These are phyloP conservation scores for Rhagophthalmus giganteus DNA, from an alignment of 2,888 invertebrate species.

Conservation along the genomic window DNA sequence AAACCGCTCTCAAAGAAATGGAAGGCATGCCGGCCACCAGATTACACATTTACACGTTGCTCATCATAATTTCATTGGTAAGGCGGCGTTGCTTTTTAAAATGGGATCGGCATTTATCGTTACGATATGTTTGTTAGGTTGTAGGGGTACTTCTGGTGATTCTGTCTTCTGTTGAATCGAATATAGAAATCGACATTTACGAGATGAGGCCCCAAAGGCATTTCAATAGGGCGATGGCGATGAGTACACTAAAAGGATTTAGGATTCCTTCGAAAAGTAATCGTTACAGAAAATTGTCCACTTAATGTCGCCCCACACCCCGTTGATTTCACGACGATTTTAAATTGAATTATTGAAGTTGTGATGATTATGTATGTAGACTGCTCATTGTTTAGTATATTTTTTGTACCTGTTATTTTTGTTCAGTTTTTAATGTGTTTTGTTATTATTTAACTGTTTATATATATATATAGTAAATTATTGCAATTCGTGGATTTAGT, in stretches of 20 bases:
- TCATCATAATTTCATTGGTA: slow-evolving; percentile 86
- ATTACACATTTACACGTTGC: slow-evolving; percentile 81
- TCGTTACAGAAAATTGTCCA: slow-evolving; percentile 42
- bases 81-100: slow-evolving; percentile 57
- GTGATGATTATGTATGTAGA: slow-evolving; percentile 7
- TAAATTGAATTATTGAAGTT: slow-evolving; percentile 6
- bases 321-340: slow-evolving; percentile 2
- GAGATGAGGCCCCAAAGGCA: slow-evolving; percentile 76
- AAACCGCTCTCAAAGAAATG: slow-evolving; percentile 78
- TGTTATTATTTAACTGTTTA: slow-evolving; percentile 13
- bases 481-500: no score
- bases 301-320: no score
- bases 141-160: slow-evolving; percentile 84
- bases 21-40: slow-evolving; percentile 79
- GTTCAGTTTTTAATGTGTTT: slow-evolving; percentile 15
- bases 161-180: slow-evolving; percentile 70
- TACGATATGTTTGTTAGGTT: slow-evolving; percentile 82
- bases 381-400: slow-evolving; percentile 11
- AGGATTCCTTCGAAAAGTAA: slow-evolving; percentile 45
- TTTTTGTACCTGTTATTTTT: slow-evolving; percentile 23
- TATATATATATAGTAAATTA: slow-evolving; percentile 3
- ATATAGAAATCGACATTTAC: slow-evolving; percentile 54
- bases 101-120: slow-evolving; percentile 87
- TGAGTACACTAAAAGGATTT: slow-evolving; percentile 74
- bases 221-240: slow-evolving; percentile 87